Evolutionary conservation across 2,797 vertebrate genomes (phyloP), one percentile per base, ranked within the genome.

Genomic region (Alcedo atthis): DNA sequence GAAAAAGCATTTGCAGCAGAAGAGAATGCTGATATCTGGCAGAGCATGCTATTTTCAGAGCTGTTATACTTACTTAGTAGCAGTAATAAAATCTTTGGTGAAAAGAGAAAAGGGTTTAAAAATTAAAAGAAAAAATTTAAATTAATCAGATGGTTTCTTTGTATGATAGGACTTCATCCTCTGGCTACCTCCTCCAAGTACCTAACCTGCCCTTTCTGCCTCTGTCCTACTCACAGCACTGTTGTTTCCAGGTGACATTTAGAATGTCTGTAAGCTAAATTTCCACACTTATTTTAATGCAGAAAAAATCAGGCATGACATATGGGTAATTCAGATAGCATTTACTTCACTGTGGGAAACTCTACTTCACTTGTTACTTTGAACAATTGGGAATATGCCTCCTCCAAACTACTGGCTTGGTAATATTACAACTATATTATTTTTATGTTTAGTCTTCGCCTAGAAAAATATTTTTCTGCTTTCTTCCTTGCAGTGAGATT

Each of bases 191-290:
- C 43, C 32, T 75, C 22, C 14, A 66, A 43, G 15, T 66, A 62
- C 33, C 82, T 82, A 85, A 51, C 25, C 64, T 82, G 53, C 57
- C 68, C 46, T 90, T 92, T 91, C 33, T 88, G 11, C 48, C 26
- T 88, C 54, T 84, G 9, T 85, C 55, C 86, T 57, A 55, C 17
- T 93, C 81, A 82, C 20, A 80, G n/a, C 32, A 48, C 46, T 91
- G 51, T 42, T 91, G 58, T 83, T 90, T 88, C 81, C 54, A 71
- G 49, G 69, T 93, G 90, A 94, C 81, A 95, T 92, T 96, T 90
- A 85, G 28, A 92, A 88, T 17, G 68, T 43, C 86, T 85, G 54
- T 82, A 75, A 86, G 78, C 8, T 0, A 89, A 68, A 90, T 77
- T 89, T 90, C 78, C 48, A 85, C 54, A 28, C 33, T 82, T 79